Evolutionary conservation across 2,113 vertebrate species (phyloP), one percentile per base, ranked within the genome.

Genomic region (Corvus hawaiiensis): DNA sequence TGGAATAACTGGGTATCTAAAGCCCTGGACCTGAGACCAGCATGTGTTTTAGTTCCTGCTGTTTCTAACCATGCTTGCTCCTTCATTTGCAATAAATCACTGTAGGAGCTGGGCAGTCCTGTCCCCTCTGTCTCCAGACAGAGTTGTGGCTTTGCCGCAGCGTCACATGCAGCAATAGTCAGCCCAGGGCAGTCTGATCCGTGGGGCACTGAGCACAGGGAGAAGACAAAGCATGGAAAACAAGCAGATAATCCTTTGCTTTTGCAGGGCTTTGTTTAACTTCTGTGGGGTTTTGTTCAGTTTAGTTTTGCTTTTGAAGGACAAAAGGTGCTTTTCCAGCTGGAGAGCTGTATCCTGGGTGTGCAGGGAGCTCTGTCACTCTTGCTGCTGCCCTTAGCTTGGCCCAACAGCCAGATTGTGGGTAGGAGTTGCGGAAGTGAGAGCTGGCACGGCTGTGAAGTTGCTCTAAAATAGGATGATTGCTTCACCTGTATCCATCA

Each of bases 341-440:
- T 61, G 86, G 26, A 78, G 56, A 59, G 26, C 30, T 69, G 49
- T 43, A 71, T 64, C 35, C 55, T 28, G 66, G 16, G 3, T 35
- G 27, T 35, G 21, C 74, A 27, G 67, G 46, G 9, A 67, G 59
- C 52, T 81, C 63, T 88, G 55, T 56, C 46, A 7, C 52, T 68
- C 54, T 22, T 48, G 43, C 66, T 85, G 44, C 67, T 80, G 78
- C 73, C 33, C 33, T 75, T 46, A 67, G 27, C 62, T 84, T 51
- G 54, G 46, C 55, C 46, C 28, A 66, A 1, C n/a, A 76, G 1
- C 37, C 88, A 90, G 72, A 41, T 3, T 80, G 75, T 77, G 88
- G 83, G 83, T 77, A n/a, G 90, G 92, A 90, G 88, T 80, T 92
- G 75, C 55, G 77, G 90, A 76, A 94, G 51, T 12, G 59, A 76